Conservation (phyloP, 1,140 invertebrate genomes). For the Coptotermes formosanus region DNA sequence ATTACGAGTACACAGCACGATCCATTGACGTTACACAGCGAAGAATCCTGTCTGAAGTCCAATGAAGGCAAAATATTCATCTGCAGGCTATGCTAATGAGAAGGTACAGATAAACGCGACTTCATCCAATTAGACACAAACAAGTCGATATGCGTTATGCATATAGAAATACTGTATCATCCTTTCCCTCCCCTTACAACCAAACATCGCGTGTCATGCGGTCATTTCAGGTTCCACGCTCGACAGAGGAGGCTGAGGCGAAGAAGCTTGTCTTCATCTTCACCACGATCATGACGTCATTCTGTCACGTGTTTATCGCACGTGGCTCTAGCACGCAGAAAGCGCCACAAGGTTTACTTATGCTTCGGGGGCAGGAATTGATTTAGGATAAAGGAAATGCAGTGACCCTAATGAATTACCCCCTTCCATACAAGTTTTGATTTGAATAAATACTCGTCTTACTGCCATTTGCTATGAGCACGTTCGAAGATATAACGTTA, state of each 20-base stretch:
- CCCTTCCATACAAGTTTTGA: too few relatives aligned
- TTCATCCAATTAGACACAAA: not conserved
- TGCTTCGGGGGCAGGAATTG: not conserved
- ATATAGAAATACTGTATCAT: not conserved
- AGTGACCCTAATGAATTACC: too few relatives aligned
- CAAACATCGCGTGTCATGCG: not conserved
- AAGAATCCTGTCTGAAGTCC: too few relatives aligned
- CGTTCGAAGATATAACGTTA: too few relatives aligned
- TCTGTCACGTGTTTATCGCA: not conserved
- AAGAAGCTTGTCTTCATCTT: not conserved
- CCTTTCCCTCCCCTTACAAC: not conserved
- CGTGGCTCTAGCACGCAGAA: not conserved
- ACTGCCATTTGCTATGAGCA: too few relatives aligned
- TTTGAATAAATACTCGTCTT: too few relatives aligned
- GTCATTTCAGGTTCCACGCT: not conserved
- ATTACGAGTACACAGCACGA: too few relatives aligned
- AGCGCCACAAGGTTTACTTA: not conserved
- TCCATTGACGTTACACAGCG: too few relatives aligned
- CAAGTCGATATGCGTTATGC: not conserved
- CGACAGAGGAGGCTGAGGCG: not conserved
- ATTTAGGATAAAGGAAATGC: too few relatives aligned
- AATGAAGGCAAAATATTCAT: too few relatives aligned
- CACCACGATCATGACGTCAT: not conserved
- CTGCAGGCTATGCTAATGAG: not conserved
- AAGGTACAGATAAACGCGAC: not conserved